Evolutionary conservation across 2,113 vertebrate genomes (phyloP).

Genomic region (Vidua chalybeata): DNA sequence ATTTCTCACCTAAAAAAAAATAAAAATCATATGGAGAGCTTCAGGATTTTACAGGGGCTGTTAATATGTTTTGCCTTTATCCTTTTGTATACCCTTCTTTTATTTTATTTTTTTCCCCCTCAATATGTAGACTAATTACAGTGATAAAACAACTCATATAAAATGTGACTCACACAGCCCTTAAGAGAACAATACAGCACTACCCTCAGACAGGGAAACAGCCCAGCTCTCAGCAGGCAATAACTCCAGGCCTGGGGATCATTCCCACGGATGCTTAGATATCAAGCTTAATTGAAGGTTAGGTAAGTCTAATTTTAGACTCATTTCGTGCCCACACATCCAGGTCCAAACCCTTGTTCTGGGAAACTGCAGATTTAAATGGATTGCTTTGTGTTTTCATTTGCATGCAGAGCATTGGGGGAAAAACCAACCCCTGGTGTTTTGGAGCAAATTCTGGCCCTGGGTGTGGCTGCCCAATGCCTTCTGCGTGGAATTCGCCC

Average conservation of each 20-base stretch:
- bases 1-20: not conserved
- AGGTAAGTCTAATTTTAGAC: slow-evolving; percentile 48
- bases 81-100: not conserved
- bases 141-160: slow-evolving; percentile 11
- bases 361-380: not conserved
- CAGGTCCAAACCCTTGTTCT: slow-evolving; percentile 16
- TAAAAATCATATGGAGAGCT: not conserved
- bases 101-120: not conserved
- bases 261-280: slow-evolving; percentile 33
- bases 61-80: not conserved
- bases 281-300: slow-evolving; percentile 12
- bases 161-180: slow-evolving; percentile 16
- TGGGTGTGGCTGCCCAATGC: not conserved
- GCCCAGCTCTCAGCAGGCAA: slow-evolving; percentile 11
- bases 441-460: not conserved
- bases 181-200: slow-evolving; percentile 14
- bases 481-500: slow-evolving; percentile 14
- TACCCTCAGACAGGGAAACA: slow-evolving; percentile 19
- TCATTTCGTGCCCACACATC: not conserved
- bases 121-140: slow-evolving; percentile 3
- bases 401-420: not conserved
- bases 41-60: not conserved
- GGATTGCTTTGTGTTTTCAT: not conserved
- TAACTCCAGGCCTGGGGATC: slow-evolving; percentile 14
- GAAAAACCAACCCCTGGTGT: not conserved